Conservation (phyloP, 2,113 vertebrate genomes). For the Marmota monax region DNA sequence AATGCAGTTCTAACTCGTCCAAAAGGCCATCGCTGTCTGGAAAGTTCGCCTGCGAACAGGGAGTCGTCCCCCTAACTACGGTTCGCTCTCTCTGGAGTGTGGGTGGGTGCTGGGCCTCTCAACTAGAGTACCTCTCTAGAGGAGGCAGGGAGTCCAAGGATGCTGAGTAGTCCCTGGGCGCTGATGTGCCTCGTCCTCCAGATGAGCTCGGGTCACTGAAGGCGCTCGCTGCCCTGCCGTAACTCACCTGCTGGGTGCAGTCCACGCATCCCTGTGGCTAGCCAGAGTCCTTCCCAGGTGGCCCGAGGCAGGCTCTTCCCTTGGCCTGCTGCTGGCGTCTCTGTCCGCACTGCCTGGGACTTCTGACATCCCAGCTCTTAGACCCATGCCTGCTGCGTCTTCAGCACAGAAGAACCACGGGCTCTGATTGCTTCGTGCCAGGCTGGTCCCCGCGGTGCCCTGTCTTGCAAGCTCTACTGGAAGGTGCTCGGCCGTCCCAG, state of each 20-base stretch:
- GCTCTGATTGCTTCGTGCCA: slow-evolving; percentile 61
- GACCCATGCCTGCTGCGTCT: slow-evolving; percentile 43
- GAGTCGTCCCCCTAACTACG: neutral
- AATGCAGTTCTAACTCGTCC: neutral
- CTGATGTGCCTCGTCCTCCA: neutral
- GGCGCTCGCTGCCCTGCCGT: fast-evolving
- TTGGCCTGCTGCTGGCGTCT: neutral
- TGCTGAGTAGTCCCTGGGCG: fast-evolving
- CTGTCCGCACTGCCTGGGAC: slow-evolving; percentile 10
- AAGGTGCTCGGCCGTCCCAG: neutral
- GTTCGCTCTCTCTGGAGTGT: neutral
- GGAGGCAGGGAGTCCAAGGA: fast-evolving
- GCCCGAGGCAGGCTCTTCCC: neutral
- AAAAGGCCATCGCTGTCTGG: too few relatives aligned
- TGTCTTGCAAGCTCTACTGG: neutral
- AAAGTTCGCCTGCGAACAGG: too few relatives aligned
- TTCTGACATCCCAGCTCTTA: slow-evolving; percentile 54
- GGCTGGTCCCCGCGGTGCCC: slow-evolving; percentile 38
- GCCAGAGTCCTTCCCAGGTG: neutral
- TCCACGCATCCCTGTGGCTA: neutral
- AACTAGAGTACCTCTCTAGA: fast-evolving
- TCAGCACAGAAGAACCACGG: neutral
- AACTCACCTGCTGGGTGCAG: too few relatives aligned
- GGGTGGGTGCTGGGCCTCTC: fast-evolving
- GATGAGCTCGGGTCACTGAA: fast-evolving